Base-by-base conservation (phyloP, 1,140 invertebrate genomes). In the Amyelois transitella region DNA sequence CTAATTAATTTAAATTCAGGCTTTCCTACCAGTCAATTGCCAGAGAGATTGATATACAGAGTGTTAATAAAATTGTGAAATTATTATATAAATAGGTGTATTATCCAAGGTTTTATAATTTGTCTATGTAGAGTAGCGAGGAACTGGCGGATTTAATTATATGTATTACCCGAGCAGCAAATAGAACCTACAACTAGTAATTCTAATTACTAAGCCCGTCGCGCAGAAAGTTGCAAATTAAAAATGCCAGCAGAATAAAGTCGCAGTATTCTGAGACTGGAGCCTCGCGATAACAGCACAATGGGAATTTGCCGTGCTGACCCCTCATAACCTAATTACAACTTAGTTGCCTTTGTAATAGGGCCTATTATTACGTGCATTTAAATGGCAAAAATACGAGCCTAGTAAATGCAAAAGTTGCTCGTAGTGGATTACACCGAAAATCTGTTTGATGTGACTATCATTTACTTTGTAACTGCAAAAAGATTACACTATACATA, bases 201-300 rank as follows among this genome's bases (percentile, higher is more conserved):
- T 38, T 38, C 32, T 38, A 38, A 12, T 48, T 21, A 48, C 21
- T 48, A 48, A 48, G 19, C 19, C 21, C 45, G 12, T 21, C 45
- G 45, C 18, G 20, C 45, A 48, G 45, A 48, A 48, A 48, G n/a
- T 48, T 21, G 59, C 59, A 61, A 77, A 77, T 79, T 79, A 80
- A 83, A 81, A 81, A 77, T 72, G 75, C 58, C 65, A 75, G 75
- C 69, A 69, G 66, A 80, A 77, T 82, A 80, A 80, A 83, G 75
- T 80, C 73, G 58, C 59, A 56, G 64, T 67, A 69, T 66, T 68
- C 60, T 60, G 59, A 43, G 77, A 64, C 66, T 83, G 81, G 66
- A 53, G 68, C 52, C 50, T 43, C 67, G 52, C 70, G 81, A 84
- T 84, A 84, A 84, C 72, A 64, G 52, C 54, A 84, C 81, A 84